A percentile compares a stretch with the other conserved stretches of the same genome.
These are phyloP conservation scores for Hestina assimilis DNA, from an alignment of 1,140 invertebrate species.

Conservation along the genomic window DNA sequence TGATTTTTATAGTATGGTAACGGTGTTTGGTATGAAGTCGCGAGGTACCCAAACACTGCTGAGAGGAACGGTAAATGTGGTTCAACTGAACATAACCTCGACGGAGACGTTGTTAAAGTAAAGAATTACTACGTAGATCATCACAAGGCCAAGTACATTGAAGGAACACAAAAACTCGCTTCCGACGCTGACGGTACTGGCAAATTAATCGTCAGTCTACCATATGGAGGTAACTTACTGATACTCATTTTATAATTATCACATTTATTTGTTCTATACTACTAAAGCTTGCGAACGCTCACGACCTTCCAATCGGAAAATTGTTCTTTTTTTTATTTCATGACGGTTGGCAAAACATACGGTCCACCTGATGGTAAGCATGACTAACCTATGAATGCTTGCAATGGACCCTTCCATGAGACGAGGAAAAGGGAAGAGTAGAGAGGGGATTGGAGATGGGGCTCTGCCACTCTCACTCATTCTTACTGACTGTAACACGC, in stretches of 20 bases:
- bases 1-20: slow-evolving; percentile 36
- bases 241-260: background rate
- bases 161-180: slow-evolving; percentile 43
- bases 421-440: too few species aligned
- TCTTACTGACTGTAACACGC: too few species aligned
- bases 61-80: slow-evolving; percentile 37
- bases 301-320: too few species aligned
- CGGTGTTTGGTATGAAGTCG: slow-evolving; percentile 56
- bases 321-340: too few species aligned
- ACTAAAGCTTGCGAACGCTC: too few species aligned
- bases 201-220: slow-evolving; percentile 33
- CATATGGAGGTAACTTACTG: slow-evolving; percentile 45
- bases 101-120: slow-evolving; percentile 34
- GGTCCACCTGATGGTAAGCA: too few species aligned
- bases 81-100: slow-evolving; percentile 32
- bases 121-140: slow-evolving; percentile 46
- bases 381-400: too few species aligned
- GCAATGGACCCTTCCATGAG: too few species aligned
- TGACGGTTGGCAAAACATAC: too few species aligned
- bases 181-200: slow-evolving; percentile 41
- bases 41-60: slow-evolving; percentile 36
- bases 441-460: too few species aligned
- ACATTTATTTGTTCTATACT: background rate
- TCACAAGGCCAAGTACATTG: slow-evolving; percentile 39
- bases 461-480: too few species aligned